Conservation (phyloP, 2,888 invertebrate species). For the Netelia fuscicornis region DNA sequence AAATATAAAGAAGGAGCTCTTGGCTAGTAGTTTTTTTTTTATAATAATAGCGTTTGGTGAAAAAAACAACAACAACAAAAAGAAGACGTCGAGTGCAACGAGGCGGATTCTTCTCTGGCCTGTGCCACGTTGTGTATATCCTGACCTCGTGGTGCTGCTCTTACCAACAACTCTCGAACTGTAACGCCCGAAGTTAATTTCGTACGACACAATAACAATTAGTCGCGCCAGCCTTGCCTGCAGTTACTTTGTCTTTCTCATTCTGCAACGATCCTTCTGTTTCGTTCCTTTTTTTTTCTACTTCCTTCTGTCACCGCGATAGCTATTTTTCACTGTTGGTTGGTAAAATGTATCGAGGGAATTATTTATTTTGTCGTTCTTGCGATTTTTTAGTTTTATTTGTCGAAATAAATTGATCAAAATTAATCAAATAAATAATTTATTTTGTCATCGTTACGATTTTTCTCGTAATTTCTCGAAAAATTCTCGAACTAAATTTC, state of each 20-base stretch:
- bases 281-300: too few species aligned
- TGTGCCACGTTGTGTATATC: not conserved
- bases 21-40: constrained; percentile 23
- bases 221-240: constrained; percentile 77
- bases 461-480: too few species aligned
- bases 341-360: too few species aligned
- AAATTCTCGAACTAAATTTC: too few species aligned
- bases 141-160: constrained; percentile 37
- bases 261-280: too few species aligned
- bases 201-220: constrained; percentile 73
- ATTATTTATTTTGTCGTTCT: too few species aligned
- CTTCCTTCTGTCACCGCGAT: too few species aligned
- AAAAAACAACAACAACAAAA: constrained; percentile 33
- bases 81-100: constrained; percentile 78
- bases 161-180: constrained; percentile 33
- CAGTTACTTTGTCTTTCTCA: not conserved
- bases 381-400: too few species aligned
- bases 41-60: constrained; percentile 76
- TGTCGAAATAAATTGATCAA: too few species aligned
- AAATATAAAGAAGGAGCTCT: constrained; percentile 4
- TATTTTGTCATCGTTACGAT: too few species aligned
- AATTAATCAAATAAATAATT: too few species aligned
- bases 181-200: constrained; percentile 48
- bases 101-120: constrained; percentile 69
- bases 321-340: too few species aligned